Percentiles rank a stretch among this genome's conserved stretches.
These are phyloP conservation scores for Natator depressus DNA, from an alignment of 2,113 vertebrate species.

Conservation along the genomic window DNA sequence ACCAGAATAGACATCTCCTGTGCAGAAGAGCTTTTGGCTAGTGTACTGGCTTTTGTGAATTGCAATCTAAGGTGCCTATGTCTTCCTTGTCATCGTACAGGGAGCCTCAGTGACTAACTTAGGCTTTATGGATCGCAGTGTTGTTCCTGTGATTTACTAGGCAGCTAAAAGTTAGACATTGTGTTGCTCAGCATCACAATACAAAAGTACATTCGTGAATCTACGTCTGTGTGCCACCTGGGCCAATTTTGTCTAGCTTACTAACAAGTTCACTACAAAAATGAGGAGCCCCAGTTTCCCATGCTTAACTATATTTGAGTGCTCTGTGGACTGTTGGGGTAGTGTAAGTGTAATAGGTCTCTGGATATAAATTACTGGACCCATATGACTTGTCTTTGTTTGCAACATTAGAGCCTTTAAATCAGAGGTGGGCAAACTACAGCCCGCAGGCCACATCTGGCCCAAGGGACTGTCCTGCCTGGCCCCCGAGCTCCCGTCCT, in stretches of 20 bases:
- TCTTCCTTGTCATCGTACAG: background rate
- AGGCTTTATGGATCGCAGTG: background rate
- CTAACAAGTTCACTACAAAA: constrained; percentile 24
- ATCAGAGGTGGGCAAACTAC: background rate
- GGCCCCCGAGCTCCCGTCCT: no score
- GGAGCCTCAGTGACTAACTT: background rate
- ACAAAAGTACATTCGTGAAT: background rate
- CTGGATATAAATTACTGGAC: background rate
- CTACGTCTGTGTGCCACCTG: background rate
- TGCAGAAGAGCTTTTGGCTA: background rate
- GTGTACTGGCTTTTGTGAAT: background rate
- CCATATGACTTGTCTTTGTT: constrained; percentile 28
- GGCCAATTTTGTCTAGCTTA: background rate
- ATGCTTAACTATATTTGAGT: constrained; percentile 40
- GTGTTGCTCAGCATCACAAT: background rate
- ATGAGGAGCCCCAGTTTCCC: background rate
- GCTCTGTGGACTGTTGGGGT: background rate
- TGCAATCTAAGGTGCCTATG: background rate
- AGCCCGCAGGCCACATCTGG: no score
- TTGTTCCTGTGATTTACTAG: background rate
- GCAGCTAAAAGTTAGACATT: background rate
- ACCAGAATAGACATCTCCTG: background rate
- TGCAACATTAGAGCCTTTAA: background rate
- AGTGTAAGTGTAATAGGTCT: background rate
- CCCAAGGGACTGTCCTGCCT: no score